Evolutionary conservation across 2,888 invertebrate species (phyloP), one percentile per base, ranked within the genome.

Genomic region (Dyspetes luteomarginatus): DNA sequence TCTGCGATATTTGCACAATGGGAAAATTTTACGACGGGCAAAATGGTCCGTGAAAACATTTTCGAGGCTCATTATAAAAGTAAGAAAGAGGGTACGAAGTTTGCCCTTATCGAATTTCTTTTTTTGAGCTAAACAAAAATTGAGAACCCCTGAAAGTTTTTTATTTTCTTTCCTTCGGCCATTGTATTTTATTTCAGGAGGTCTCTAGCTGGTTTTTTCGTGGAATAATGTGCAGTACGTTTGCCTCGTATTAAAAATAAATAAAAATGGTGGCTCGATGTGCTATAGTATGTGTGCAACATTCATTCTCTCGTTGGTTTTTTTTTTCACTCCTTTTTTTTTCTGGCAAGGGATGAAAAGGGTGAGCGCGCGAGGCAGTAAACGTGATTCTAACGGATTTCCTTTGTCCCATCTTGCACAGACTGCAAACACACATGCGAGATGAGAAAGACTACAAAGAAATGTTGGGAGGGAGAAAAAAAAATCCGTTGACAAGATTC

Each of bases 341-440:
- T 30, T 52, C 43, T 67, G 60, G 43, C 28, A 68, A 68, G 68
- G 62, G 68, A 74, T 68, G 62, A 68, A 45, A 68, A 68, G 71
- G 50, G 67, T 64, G 45, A 50, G 45, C 36, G 12, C 12, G 73
- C 19, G 28, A 56, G 56, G 60, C 65, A 45, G 71, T 75, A 67
- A 81, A 81, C 77, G 82, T 73, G 74, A 72, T 73, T 72, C 82
- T 78, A 84, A 82, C 78, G 82, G 78, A 71, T 55, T 71, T 74
- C 45, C 78, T 78, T 80, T 80, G 74, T 80, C 69, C 67, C 41
- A 58, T 68, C 62, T 78, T 58, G 64, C 19, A 41, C 71, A 30
- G 74, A 78, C 62, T 67, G 36, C 7, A 45, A 60, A 58, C 45
- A 62, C 64, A 58, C 69, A 30, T 71, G 36, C 60, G 71, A 26